Percentiles rank a stretch among this genome's conserved stretches.
phyloP scores from a whole-genome alignment of 2,113 vertebrate species.

The Morphnarchus princeps region DNA sequence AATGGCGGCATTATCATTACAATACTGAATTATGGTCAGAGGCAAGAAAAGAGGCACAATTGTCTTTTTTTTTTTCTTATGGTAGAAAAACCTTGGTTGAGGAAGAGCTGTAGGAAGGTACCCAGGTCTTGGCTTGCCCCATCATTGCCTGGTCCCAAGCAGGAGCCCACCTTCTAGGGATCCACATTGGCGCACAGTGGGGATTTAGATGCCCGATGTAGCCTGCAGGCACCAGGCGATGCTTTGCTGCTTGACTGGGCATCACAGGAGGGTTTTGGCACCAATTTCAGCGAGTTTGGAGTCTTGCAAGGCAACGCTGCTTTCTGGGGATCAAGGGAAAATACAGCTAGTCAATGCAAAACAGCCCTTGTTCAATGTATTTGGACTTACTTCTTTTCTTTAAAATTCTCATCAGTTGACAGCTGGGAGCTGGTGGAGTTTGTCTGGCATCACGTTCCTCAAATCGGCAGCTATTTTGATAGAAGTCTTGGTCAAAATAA shows the following conservation, averaged over 20 bases:
- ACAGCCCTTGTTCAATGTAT: background rate
- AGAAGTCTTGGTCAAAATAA: background rate
- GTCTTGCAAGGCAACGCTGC: background rate
- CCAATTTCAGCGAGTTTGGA: rapidly evolving
- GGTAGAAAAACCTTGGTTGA: background rate
- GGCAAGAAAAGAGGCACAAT: background rate
- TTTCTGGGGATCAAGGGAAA: background rate
- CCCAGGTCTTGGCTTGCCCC: background rate
- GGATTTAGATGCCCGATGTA: background rate
- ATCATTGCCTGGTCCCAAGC: background rate
- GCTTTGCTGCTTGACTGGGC: background rate
- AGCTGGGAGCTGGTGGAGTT: background rate
- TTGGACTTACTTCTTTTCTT: background rate
- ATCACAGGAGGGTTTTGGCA: background rate
- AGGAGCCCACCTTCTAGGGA: background rate
- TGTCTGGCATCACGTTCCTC: background rate
- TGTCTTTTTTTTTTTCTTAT: background rate
- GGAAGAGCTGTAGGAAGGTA: background rate
- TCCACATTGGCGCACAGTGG: rapidly evolving
- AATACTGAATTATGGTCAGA: background rate
- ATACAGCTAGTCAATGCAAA: background rate
- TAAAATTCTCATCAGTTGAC: background rate
- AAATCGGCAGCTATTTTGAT: background rate
- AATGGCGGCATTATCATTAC: background rate
- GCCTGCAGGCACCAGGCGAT: background rate